Evolutionary conservation across 2,797 vertebrate genomes (phyloP), one percentile per base, ranked within the genome.

Genomic region (Melanotaenia trifasciata): DNA sequence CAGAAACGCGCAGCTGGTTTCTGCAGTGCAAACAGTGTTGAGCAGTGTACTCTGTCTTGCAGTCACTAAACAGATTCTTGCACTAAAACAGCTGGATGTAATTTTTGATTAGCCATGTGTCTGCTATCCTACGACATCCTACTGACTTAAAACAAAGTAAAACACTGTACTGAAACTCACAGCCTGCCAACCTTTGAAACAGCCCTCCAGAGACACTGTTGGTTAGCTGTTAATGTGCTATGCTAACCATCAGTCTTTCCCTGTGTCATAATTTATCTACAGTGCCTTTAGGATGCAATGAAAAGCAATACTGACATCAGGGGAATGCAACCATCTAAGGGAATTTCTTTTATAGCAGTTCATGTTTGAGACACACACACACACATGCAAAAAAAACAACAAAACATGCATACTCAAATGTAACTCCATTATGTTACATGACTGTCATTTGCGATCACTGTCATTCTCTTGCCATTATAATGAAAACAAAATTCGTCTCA

Each of bases 181-280:
- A 87, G 83, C 45, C 16, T 3, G 33, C 70, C 78, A 80, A 81
- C 76, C 80, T 88, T 83, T 58, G 53, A 85, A 68, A 71, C 58
- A 38, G 50, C 36, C 69, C 74, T 74, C 53, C 35, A 24, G 61
- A 57, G 70, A 68, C 62, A n/a, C 56, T 20, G 58, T 53, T 47
- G 78, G 74, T 64, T 76, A 73, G 71, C 65, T 47, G 77, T 63
- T 80, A 71, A 50, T 54, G 32, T 76, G 65, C 47, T 72, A 38
- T 4, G 12, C 54, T 67, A 78, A 74, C 63, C 18, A 54, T 36
- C n/a, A 64, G 33, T 67, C 18, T 28, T 47, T 6, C 1, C 6
- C 53, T 33, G 22, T 50, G 22, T 50, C 57, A 58, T 40, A 20
- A 14, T 68, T 61, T 67, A 14, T 50, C 61, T 72, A 51, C 35